Evolutionary conservation across 1,140 invertebrate genomes (phyloP), one percentile per base, ranked within the genome.

Genomic region (Probaryconus sp.): DNA sequence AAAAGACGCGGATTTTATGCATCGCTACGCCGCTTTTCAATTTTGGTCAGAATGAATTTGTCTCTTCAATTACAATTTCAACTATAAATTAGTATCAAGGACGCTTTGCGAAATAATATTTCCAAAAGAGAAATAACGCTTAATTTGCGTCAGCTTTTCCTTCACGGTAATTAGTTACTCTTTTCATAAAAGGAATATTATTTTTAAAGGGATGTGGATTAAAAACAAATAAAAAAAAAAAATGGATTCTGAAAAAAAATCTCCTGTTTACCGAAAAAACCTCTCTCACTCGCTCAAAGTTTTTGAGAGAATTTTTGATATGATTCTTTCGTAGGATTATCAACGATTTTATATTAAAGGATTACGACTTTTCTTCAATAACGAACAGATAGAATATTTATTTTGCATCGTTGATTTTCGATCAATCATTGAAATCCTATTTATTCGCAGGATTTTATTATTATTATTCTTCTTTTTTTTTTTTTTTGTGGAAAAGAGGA

Each of bases 171-270:
- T n/a, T n/a, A n/a, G n/a, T n/a, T n/a, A n/a, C n/a, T n/a, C n/a
- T n/a, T n/a, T n/a, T n/a, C n/a, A n/a, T n/a, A n/a, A n/a, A n/a
- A n/a, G n/a, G n/a, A n/a, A n/a, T n/a, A n/a, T n/a, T n/a, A n/a
- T n/a, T n/a, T n/a, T n/a, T n/a, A n/a, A n/a, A n/a, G n/a, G n/a
- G n/a, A n/a, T n/a, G n/a, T n/a, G n/a, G n/a, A n/a, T n/a, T n/a
- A n/a, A n/a, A n/a, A n/a, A n/a, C n/a, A n/a, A n/a, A n/a, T n/a
- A 68, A 61, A 70, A 38, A 61, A 61, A 61, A 40, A 55, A 17
- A 38, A 16, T n/a, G 21, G 5, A 35, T 24, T 48, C 43, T 42
- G 48, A 40, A 48, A 38, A 70, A 55, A 4, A 10, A 21, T 16
- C 21, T 45, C 37, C 43, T n/a, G 18, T 28, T 4, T 18, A 31